Evolutionary conservation across 2,797 vertebrate species (phyloP).

Genomic region (Erithacus rubecula): DNA sequence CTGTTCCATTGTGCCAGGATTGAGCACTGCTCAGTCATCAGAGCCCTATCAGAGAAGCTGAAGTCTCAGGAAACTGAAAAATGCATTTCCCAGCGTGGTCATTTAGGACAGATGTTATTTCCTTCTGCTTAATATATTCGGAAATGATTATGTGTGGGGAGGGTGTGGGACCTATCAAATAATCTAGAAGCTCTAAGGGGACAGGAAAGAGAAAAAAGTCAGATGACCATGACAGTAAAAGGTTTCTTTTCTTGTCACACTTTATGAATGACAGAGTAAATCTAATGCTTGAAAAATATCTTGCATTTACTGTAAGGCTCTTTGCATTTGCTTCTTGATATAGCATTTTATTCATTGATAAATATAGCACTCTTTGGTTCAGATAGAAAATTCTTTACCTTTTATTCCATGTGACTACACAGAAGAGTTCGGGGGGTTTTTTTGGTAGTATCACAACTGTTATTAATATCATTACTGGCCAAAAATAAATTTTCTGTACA

Average conservation of each 20-base stretch:
- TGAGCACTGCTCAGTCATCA: not conserved
- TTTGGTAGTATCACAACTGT: not conserved
- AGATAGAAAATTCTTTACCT: not conserved
- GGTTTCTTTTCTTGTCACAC: not conserved
- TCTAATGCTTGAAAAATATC: not conserved
- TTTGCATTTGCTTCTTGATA: not conserved
- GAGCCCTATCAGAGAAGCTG: not conserved
- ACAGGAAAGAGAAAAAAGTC: not conserved
- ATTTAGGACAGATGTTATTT: not conserved
- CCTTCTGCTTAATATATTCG: not conserved
- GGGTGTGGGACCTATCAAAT: not conserved
- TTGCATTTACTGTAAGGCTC: not conserved
- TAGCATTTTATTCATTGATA: not conserved
- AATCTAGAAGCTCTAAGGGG: not conserved
- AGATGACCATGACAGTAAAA: not conserved
- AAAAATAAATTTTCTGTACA: not conserved
- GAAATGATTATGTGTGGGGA: accelerated
- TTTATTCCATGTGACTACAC: not conserved
- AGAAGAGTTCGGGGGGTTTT: not conserved
- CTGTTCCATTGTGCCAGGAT: not conserved
- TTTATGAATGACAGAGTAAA: not conserved
- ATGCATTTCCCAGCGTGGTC: not conserved
- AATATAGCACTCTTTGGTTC: not conserved
- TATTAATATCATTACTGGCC: not conserved
- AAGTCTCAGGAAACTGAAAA: not conserved